Base-by-base conservation (phyloP, 2,797 vertebrate species). In the Danio albolineatus region DNA sequence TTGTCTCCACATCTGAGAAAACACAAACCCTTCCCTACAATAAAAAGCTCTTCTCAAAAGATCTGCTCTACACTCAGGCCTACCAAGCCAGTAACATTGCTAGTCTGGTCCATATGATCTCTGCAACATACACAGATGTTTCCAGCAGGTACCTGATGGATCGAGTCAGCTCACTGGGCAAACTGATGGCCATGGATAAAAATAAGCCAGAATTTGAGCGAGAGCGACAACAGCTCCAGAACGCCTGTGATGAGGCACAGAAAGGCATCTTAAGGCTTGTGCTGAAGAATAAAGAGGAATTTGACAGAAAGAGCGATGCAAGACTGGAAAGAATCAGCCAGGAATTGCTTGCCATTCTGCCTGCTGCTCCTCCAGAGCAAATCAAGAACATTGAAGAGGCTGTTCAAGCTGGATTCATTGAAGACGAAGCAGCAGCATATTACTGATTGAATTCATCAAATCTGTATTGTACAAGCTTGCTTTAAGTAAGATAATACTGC, bases 101-200 rank as follows among this genome's bases (percentile, higher is more conserved):
- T 16, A 82, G 57, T 46, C 60, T 89, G 21, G 86, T 89, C 3
- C 28, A 85, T 62, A 87, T 85, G 84, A 88, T 87, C 59, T 83
- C 87, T 19, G 74, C 10, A 51, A 87, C 87, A 57, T 88, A 88
- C 67, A 84, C 83, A 1, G 73, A 86, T 12, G 69, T 88, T 60
- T 88, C 85, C 19, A 72, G 10, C 19, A 72, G 80, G 48, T 70
- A 84, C 65, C 54, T 86, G 21, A 85, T 87, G 82, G 83, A 84
- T 21, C 36, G 43, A 12, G 60, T 88, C 54, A 81, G 81, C 56
- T 79, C 57, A 43, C 75, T 89, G 61, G 67, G 84, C 9, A 84
- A 19, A 67, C 73, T 88, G 2, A 78, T 88, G 76, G 10, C 13
- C 17, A 64, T 87, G 66, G 86, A 89, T 57, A 69, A 57, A 41